Percentiles rank a stretch among this genome's conserved stretches.
Evolutionary conservation across 2,797 vertebrate species (phyloP).

Genomic region (Siniperca undulata): DNA sequence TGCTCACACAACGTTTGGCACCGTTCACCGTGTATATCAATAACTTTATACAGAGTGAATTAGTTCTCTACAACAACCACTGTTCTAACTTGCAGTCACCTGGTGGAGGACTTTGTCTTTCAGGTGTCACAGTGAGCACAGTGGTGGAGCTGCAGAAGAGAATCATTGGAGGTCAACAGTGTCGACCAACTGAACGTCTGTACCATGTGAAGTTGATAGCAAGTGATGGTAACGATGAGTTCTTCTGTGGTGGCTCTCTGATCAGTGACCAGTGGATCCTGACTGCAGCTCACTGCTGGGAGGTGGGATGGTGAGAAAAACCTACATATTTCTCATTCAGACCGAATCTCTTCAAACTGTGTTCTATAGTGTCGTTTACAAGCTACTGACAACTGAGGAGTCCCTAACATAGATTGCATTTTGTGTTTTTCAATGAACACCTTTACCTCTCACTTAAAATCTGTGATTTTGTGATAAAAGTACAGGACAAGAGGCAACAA

Average conservation of each 20-base stretch:
- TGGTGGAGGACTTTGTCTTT: not conserved
- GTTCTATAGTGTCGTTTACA: too few species aligned
- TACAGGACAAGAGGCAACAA: too few species aligned
- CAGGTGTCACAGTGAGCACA: conserved; percentile 18
- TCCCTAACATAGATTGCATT: too few species aligned
- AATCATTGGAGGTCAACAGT: accelerated
- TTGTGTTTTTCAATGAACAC: too few species aligned
- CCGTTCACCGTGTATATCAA: too few species aligned
- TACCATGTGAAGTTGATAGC: conserved; percentile 16
- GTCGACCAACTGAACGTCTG: not conserved
- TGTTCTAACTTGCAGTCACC: not conserved
- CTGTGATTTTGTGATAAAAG: too few species aligned
- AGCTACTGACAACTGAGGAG: too few species aligned
- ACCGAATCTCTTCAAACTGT: too few species aligned
- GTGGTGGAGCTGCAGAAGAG: conserved; percentile 21
- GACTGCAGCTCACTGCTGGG: conserved; percentile 12
- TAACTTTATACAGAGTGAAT: too few species aligned
- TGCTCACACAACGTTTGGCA: not conserved
- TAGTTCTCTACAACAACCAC: too few species aligned
- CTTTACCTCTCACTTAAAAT: too few species aligned
- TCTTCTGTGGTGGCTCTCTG: conserved; percentile 5
- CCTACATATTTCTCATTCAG: too few species aligned
- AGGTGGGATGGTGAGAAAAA: not conserved
- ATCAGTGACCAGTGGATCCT: not conserved
- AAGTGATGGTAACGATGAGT: accelerated